phyloP scores from a whole-genome alignment of 2,797 vertebrate species.

The Falco peregrinus region DNA sequence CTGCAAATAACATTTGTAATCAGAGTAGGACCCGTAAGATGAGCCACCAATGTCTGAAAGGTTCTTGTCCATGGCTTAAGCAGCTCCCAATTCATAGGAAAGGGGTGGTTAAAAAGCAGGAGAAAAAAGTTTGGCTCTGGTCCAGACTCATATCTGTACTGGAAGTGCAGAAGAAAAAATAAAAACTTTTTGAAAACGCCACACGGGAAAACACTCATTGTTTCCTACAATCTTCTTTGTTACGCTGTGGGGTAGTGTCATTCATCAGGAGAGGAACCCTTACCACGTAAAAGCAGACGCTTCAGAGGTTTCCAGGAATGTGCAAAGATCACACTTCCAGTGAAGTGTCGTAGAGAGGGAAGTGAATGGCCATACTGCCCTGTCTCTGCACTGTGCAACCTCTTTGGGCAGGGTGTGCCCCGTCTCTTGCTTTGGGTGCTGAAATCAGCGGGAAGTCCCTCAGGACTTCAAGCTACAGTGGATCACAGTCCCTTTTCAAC shows the following conservation, averaged over 20 bases:
- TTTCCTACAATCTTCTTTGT: neutral
- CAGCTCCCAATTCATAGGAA: neutral
- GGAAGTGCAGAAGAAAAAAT: neutral
- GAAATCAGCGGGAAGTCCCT: neutral
- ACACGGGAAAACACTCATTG: neutral
- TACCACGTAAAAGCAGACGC: accelerated
- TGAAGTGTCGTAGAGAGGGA: neutral
- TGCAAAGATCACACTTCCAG: neutral
- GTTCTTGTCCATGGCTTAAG: neutral
- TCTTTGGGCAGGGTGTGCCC: neutral
- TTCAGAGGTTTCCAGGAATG: neutral
- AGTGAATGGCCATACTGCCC: accelerated
- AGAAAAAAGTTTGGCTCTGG: neutral
- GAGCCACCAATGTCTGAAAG: neutral
- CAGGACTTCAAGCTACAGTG: neutral
- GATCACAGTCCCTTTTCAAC: neutral
- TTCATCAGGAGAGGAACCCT: neutral
- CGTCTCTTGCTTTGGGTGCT: neutral
- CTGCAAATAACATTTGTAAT: conserved; percentile 38
- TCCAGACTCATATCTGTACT: neutral
- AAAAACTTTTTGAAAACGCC: neutral
- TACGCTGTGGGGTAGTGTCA: neutral
- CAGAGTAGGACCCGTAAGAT: neutral
- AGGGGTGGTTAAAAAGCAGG: neutral
- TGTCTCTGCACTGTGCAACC: neutral